A percentile compares a stretch with the other conserved stretches of the same genome.
phyloP scores from a whole-genome alignment of 1,140 invertebrate species.

The Arctopsyche grandis region DNA sequence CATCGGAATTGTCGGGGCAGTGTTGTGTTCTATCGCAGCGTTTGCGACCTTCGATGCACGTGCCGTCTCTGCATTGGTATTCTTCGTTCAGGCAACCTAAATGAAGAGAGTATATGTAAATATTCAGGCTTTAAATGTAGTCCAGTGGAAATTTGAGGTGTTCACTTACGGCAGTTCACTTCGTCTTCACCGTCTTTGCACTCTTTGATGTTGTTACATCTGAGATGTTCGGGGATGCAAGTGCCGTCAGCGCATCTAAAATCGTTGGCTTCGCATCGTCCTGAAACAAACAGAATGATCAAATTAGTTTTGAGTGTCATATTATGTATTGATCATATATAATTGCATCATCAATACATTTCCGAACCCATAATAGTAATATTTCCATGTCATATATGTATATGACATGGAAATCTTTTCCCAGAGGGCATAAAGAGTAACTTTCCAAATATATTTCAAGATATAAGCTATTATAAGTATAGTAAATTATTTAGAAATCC shows the following conservation, averaged over 20 bases:
- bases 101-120: not conserved
- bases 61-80: conserved; percentile 64
- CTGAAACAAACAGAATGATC: not conserved
- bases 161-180: conserved; percentile 67
- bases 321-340: too few species aligned
- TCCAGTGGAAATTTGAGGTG: not conserved
- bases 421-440: too few species aligned
- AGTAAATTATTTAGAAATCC: too few species aligned
- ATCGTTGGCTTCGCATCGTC: conserved; percentile 56
- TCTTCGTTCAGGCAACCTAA: conserved; percentile 59
- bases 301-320: too few species aligned
- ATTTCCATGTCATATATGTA: too few species aligned
- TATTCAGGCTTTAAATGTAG: not conserved
- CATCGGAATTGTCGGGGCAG: conserved; percentile 85
- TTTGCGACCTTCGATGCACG: conserved; percentile 76
- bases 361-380: too few species aligned
- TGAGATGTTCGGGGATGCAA: conserved; percentile 70
- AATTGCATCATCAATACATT: too few species aligned
- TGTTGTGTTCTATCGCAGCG: conserved; percentile 79
- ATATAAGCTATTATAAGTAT: too few species aligned
- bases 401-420: too few species aligned
- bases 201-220: conserved; percentile 77
- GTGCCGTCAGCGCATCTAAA: conserved; percentile 72
- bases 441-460: too few species aligned
- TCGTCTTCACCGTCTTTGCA: conserved; percentile 81